phyloP scores from a whole-genome alignment of 92 coral and sea anemone genomes.

The Plumapathes pennacea region DNA sequence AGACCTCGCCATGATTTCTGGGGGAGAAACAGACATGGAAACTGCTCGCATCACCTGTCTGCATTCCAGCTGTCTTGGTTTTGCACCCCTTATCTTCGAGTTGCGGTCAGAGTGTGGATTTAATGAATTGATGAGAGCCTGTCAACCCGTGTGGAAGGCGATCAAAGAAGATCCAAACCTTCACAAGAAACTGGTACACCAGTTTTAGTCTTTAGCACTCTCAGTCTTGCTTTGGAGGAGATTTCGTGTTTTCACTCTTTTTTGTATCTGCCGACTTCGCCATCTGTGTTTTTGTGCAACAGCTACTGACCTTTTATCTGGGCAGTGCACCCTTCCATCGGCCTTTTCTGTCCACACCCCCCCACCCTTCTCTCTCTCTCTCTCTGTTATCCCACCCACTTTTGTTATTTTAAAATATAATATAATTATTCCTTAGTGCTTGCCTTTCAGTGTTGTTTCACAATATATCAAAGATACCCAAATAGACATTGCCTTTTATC shows the following conservation, averaged over 20 bases:
- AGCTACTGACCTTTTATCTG: neutral
- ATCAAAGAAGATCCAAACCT: slow-evolving; percentile 58
- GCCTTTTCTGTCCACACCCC: too few species aligned
- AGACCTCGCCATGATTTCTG: slow-evolving; percentile 86
- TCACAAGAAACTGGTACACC: slow-evolving; percentile 59
- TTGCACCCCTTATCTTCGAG: slow-evolving; percentile 79
- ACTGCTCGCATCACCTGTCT: slow-evolving; percentile 62
- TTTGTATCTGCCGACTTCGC: neutral
- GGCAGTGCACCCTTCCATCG: too few species aligned
- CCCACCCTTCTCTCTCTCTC: too few species aligned
- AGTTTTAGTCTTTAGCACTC: neutral
- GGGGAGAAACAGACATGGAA: slow-evolving; percentile 79
- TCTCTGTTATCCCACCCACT: too few species aligned
- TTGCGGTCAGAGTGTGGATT: slow-evolving; percentile 47
- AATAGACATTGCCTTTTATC: too few species aligned
- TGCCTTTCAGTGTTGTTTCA: too few species aligned
- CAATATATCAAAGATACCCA: too few species aligned
- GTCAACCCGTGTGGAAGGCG: slow-evolving; percentile 71
- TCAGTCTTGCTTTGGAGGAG: neutral
- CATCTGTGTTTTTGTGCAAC: neutral
- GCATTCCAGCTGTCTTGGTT: slow-evolving; percentile 75
- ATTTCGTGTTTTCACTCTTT: neutral
- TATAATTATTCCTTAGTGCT: too few species aligned
- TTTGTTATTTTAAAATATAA: too few species aligned
- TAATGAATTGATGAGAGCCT: slow-evolving; percentile 55